These are phyloP conservation scores for Nemopilema nomurai DNA, from an alignment of 30 jellyfish, hydroid and myxozoan genomes.

Conservation along the genomic window DNA sequence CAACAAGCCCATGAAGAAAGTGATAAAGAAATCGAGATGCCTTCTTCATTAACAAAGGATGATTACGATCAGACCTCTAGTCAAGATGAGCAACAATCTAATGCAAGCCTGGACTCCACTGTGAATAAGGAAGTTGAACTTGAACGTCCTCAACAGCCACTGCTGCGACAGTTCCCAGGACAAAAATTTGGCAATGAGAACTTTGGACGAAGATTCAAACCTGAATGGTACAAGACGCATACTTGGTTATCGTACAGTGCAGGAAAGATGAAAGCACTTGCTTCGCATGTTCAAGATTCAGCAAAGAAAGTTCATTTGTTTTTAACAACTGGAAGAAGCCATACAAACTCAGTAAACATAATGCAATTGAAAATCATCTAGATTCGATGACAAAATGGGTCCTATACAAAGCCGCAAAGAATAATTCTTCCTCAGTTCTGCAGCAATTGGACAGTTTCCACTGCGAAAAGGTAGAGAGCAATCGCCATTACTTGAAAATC, in stretches of 20 bases:
- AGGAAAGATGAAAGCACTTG: background rate
- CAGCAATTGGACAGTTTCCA: constrained; percentile 41
- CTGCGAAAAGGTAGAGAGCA: constrained; percentile 14
- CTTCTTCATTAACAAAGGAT: background rate
- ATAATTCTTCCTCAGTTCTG: constrained; percentile 17
- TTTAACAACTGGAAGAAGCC: background rate
- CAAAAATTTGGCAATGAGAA: background rate
- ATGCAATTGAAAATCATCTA: background rate
- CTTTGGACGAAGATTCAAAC: background rate
- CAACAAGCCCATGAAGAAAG: background rate
- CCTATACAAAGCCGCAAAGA: background rate
- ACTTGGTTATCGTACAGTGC: background rate
- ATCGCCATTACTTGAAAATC: constrained; percentile 28
- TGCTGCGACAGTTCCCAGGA: background rate
- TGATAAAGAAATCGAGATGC: background rate
- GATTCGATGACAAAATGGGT: background rate
- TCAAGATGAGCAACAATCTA: no score
- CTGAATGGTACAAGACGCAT: background rate
- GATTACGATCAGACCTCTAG: background rate
- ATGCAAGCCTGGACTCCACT: background rate
- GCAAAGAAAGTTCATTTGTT: background rate
- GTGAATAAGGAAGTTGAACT: background rate
- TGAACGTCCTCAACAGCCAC: background rate
- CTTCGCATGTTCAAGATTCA: background rate
- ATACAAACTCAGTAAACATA: background rate